Evolutionary conservation across 2,113 vertebrate species (phyloP), one percentile per base, ranked within the genome.

Genomic region (Spea multiplicata): DNA sequence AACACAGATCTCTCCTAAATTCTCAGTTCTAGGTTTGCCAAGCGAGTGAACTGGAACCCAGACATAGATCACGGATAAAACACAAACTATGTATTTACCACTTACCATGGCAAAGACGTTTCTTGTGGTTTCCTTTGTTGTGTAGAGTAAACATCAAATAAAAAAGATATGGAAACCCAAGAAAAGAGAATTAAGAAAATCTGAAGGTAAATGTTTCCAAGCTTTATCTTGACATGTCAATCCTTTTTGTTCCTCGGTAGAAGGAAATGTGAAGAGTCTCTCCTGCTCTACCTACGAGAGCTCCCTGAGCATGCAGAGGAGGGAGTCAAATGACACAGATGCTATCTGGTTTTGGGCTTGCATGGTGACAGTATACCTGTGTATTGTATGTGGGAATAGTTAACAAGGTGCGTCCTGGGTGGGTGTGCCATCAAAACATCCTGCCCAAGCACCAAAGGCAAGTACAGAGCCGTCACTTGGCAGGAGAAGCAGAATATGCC

Each of bases 391-490:
- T 68, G 59, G 53, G 64, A 74, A 80, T 71, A 65, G 78, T 80
- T 80, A 80, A 80, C 71, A 67, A 80, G 78, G 78, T 80, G 78
- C 68, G 78, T 67, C 14, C 78, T 61, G 17, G 71, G 71, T 68
- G 71, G 78, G 78, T 80, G 78, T 74, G 64, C 50, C 78, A 68
- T 66, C 53, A 80, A 30, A 74, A 68, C 64, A 74, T 80, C 78
- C 78, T 68, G 76, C 48, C 71, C 66, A 80, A 80, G 71, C 64
- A 66, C 73, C 62, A 67, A 6, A 47, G 68, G 74, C 78, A 80
- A 74, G 78, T 80, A 80, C 71, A 74, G 78, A 80, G 72, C 68
- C 78, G 78, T 80, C 78, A 74, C 46, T 74, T 80, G 78, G 78
- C 78, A 80, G 52, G 66, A 59, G 62, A 71, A 61, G 67, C n/a